A percentile compares a stretch with the other conserved stretches of the same genome.
phyloP scores from a whole-genome alignment of 1,140 invertebrate genomes.

The Drosophila leontia region DNA sequence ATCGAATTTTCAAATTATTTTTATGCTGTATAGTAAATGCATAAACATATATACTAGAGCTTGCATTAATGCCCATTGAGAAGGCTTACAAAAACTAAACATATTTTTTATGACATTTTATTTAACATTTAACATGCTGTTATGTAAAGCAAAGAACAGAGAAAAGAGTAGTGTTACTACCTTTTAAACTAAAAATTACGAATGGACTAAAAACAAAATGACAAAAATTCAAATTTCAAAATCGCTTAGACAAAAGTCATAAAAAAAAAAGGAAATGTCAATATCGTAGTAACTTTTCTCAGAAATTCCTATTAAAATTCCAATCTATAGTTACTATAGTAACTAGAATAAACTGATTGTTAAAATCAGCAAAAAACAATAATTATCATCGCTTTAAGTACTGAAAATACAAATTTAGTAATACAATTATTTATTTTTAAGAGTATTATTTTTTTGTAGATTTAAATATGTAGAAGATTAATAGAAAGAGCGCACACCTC shows the following conservation, averaged over 20 bases:
- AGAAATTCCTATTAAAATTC: neutral
- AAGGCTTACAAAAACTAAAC: neutral
- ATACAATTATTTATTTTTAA: constrained; percentile 7
- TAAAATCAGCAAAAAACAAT: constrained; percentile 35
- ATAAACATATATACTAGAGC: neutral
- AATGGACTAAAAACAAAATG: neutral
- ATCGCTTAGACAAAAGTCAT: neutral
- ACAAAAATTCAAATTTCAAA: constrained; percentile 14
- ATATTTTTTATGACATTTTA: neutral
- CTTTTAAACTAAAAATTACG: neutral
- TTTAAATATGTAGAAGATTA: constrained; percentile 11
- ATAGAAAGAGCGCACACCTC: constrained; percentile 77
- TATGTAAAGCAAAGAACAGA: neutral
- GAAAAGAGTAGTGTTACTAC: neutral
- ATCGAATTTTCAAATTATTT: neutral
- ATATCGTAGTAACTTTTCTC: neutral
- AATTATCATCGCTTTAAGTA: neutral
- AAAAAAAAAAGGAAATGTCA: neutral
- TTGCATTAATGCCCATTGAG: neutral
- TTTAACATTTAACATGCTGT: neutral
- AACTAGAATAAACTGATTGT: constrained; percentile 1
- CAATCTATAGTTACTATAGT: neutral
- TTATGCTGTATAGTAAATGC: neutral
- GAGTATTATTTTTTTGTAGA: constrained; percentile 4
- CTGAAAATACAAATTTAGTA: constrained; percentile 27